phyloP scores from a whole-genome alignment of 1,140 invertebrate genomes.

The Aphelinus atriplicis region DNA sequence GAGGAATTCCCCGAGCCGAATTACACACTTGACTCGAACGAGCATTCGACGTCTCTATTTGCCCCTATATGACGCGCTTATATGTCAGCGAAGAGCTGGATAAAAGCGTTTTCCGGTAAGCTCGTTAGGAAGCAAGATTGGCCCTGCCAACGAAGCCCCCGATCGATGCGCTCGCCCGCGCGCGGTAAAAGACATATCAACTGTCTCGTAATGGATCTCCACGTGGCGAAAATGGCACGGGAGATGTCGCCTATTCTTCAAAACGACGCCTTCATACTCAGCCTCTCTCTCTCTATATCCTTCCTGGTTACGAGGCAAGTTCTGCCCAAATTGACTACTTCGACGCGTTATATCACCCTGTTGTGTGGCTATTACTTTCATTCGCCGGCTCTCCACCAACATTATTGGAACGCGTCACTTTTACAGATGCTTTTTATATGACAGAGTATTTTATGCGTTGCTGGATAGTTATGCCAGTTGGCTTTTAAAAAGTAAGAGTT shows the following conservation, averaged over 20 bases:
- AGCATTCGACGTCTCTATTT: conserved; percentile 8
- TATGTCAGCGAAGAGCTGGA: conserved; percentile 26
- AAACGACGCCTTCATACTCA: not conserved
- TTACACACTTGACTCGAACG: not conserved
- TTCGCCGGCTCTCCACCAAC: too few relatives aligned
- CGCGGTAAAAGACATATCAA: conserved; percentile 24
- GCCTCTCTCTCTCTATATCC: not conserved
- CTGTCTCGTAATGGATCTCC: conserved; percentile 32
- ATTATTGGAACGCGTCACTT: too few relatives aligned
- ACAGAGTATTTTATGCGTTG: too few relatives aligned
- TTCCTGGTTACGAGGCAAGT: not conserved
- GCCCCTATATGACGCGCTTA: conserved; percentile 17
- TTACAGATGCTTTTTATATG: too few relatives aligned
- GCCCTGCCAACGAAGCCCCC: not conserved
- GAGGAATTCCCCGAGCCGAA: not conserved
- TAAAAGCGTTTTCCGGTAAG: conserved; percentile 40
- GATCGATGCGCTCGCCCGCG: conserved; percentile 19
- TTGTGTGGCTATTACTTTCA: too few relatives aligned
- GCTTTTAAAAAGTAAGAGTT: too few relatives aligned
- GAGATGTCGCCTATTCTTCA: conserved; percentile 2
- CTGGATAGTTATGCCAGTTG: too few relatives aligned
- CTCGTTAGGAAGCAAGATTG: conserved; percentile 31
- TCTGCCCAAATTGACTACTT: too few relatives aligned
- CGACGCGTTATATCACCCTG: too few relatives aligned
- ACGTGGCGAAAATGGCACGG: not conserved